Evolutionary conservation across 1,140 invertebrate species (phyloP), one percentile per base, ranked within the genome.

Genomic region (Drosophila rhopaloa): DNA sequence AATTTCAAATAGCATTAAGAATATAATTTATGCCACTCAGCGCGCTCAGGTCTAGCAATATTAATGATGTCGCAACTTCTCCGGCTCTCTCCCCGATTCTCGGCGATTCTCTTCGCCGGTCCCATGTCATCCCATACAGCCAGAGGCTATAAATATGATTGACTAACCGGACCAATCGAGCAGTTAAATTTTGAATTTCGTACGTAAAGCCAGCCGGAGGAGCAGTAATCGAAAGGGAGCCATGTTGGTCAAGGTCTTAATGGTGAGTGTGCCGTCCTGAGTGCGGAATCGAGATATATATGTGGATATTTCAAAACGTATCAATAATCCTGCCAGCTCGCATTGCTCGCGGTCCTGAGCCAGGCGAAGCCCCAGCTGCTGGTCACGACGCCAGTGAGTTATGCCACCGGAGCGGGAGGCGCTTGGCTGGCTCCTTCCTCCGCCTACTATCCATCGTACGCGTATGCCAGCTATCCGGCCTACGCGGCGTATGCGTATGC

Each of bases 71-170:
- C 32, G 50, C 40, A 58, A 76, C 51, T 44, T 48, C 70, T 56
- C 59, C 51, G 44, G 51, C 29, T 58, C 75, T 82, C 70, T 85
- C 66, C 68, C 59, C 66, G 75, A 59, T 58, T 76, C 47, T 54
- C 55, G 14, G 9, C 14, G 59, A 61, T 35, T 62, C 51, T 57
- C 53, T 51, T 32, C 2, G 48, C 70, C 73, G 53, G 66, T n/a
- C 27, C 37, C 9, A 24, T 32, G 54, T 13, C 65, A 70, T 57
- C 61, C 57, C 65, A 70, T 57, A 58, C 57, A 40, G 29, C 10
- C 66, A 51, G 62, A 89, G 79, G 80, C 84, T 89, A 89, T 89
- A 89, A 89, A 89, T 90, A 89, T 89, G 85, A 89, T 89, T 90
- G 85, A 84, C 68, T 72, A 24, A 47, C 46, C 61, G 51, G 47